A percentile compares a stretch with the other conserved stretches of the same genome.
Evolutionary conservation across 2,888 invertebrate species (phyloP).

Genomic region (Apantesis nais): DNA sequence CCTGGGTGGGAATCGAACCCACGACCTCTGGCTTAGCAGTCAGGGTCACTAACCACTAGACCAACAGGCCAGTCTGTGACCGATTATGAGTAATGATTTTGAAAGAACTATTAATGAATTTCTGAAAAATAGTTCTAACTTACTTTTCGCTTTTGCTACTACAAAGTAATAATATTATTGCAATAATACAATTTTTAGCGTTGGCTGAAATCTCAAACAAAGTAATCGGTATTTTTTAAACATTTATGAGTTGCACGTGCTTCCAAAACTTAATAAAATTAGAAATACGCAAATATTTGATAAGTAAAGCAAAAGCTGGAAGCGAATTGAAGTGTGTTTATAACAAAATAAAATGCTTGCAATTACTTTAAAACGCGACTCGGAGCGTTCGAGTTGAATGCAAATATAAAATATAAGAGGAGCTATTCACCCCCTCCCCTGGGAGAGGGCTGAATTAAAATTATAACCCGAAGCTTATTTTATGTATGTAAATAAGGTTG

Average conservation of each 20-base stretch:
- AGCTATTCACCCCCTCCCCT: conserved; percentile 37
- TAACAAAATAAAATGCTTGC: conserved; percentile 64
- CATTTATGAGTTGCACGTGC: not conserved
- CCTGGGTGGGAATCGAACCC: too few relatives aligned
- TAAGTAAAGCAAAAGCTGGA: conserved; percentile 26
- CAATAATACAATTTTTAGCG: too few relatives aligned
- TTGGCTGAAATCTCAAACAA: too few relatives aligned
- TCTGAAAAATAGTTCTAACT: too few relatives aligned
- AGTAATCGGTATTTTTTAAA: not conserved
- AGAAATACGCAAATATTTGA: conserved; percentile 20
- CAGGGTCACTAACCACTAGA: too few relatives aligned
- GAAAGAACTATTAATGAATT: too few relatives aligned
- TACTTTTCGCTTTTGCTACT: too few relatives aligned
- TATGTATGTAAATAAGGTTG: conserved; percentile 26
- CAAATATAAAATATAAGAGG: conserved; percentile 66
- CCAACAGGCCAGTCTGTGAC: too few relatives aligned
- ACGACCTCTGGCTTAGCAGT: too few relatives aligned
- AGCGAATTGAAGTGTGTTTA: conserved; percentile 39
- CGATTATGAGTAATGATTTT: too few relatives aligned
- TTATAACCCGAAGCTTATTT: conserved; percentile 61
- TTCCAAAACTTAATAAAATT: not conserved
- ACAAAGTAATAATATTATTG: too few relatives aligned
- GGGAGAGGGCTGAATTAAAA: conserved; percentile 68
- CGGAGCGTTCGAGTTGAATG: conserved; percentile 65
- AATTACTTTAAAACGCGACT: conserved; percentile 78